Evolutionary conservation across 2,797 vertebrate genomes (phyloP).

Genomic region (Nothura maculosa): DNA sequence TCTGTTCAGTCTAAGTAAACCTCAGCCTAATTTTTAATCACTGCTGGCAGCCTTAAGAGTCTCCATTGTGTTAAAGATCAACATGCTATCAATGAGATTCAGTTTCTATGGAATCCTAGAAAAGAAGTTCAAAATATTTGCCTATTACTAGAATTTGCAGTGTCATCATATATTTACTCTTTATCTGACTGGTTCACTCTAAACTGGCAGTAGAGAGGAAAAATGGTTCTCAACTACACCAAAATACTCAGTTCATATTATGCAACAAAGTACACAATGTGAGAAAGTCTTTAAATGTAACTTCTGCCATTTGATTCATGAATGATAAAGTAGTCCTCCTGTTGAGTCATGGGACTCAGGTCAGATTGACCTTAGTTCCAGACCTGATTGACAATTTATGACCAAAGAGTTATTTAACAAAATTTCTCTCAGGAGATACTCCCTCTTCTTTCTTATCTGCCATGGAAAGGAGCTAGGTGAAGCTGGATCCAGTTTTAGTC

Average conservation of each 20-base stretch:
- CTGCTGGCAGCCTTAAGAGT: neutral
- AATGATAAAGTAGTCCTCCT: no score
- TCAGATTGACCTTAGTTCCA: no score
- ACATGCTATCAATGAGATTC: neutral
- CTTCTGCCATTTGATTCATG: no score
- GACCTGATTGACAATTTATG: no score
- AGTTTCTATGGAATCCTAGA: neutral
- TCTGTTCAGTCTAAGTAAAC: neutral
- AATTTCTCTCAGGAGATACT: no score
- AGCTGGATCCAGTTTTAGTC: no score
- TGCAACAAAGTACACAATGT: neutral
- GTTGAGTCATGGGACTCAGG: no score
- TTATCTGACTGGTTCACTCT: neutral
- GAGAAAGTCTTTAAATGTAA: neutral
- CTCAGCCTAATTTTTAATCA: neutral
- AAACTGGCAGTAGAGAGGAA: neutral
- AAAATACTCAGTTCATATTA: neutral
- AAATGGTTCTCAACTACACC: fast-evolving
- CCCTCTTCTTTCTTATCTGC: no score
- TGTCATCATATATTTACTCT: neutral
- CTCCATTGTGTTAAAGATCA: neutral
- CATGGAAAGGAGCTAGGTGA: no score
- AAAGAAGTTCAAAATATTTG: neutral
- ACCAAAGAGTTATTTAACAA: no score
- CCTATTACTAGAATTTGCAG: neutral